Evolutionary conservation across 2,797 vertebrate species (phyloP).

Genomic region (Siniperca scherzeri): DNA sequence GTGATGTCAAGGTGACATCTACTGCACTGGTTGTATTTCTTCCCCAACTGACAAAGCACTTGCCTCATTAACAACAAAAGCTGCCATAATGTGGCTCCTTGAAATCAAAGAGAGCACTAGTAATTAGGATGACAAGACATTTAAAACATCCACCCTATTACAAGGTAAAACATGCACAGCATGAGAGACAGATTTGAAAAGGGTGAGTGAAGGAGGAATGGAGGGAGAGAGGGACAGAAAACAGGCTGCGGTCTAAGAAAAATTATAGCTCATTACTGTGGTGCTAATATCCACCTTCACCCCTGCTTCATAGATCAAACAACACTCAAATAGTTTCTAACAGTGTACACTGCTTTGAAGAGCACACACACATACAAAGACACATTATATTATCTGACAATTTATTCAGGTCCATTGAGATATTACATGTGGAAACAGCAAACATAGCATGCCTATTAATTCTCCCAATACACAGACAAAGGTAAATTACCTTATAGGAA

Average conservation of each 20-base stretch:
- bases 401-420: slow-evolving; percentile 17
- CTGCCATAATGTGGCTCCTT: slow-evolving; percentile 24
- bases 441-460: neutral
- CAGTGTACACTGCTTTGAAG: slow-evolving; percentile 27
- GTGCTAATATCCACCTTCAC: slow-evolving; percentile 44
- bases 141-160: slow-evolving; percentile 35
- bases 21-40: slow-evolving; percentile 8
- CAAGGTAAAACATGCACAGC: slow-evolving; percentile 24
- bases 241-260: slow-evolving; percentile 21
- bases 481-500: slow-evolving; percentile 18
- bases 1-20: slow-evolving; percentile 39
- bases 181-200: slow-evolving; percentile 12
- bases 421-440: neutral
- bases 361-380: slow-evolving; percentile 2
- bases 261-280: slow-evolving; percentile 56
- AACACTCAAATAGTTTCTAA: slow-evolving; percentile 24
- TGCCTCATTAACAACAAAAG: slow-evolving; percentile 55
- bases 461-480: neutral
- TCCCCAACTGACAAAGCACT: neutral
- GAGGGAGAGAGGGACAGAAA: neutral
- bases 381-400: neutral
- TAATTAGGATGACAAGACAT: slow-evolving; percentile 49
- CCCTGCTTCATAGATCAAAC: slow-evolving; percentile 51
- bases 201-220: slow-evolving; percentile 4
- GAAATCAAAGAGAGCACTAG: slow-evolving; percentile 48